Base-by-base conservation (phyloP, 2,888 invertebrate genomes). In the Ochlodes sylvanus region DNA sequence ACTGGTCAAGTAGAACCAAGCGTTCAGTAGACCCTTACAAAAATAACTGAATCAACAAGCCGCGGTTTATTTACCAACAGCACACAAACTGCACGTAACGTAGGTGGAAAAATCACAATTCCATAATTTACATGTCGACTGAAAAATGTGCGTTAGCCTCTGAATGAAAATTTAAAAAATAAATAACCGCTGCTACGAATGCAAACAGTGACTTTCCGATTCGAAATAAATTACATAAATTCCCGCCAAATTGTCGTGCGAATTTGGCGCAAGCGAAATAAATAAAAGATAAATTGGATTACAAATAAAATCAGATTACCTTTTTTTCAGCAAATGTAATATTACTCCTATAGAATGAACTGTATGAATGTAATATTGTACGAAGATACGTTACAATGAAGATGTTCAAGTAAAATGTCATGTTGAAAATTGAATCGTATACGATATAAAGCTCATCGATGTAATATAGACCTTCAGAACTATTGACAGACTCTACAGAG, bases 211-310 rank as follows among this genome's bases (percentile, higher is more conserved):
- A 75, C 72, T 73, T 69, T 75, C 72, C 74, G 74, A 75, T 75
- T 73, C 70, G 73, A 75, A 77, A 76, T 77, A 73, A 77, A 77
- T 75, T 75, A 74, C 75, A 75, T 75, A 75, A 75, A 77, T 74
- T 75, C 72, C 64, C 72, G 62, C 71, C 68, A 71, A 77, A 77
- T 74, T 74, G 70, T 70, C 69, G 71, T 63, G 64, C 61, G 69
- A 70, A 67, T 70, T 71, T 68, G 70, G 68, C 70, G 69, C 72
- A 66, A 64, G 61, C 68, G 60, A 70, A 71, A 71, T 72, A 72
- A 73, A 73, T 73, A 72, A 70, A 69, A 67, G 68, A 69, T 67
- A 67, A 66, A 71, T 68, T 67, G 57, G 60, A 70, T 70, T 70
- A 67, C 55, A 63, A 71, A 56, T 38, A 64, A 69, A 55, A 63